A percentile compares a stretch with the other conserved stretches of the same genome.
These are phyloP conservation scores for Sinocyclocheilus anshuiensis DNA, from an alignment of 2,113 vertebrate genomes.

Conservation along the genomic window DNA sequence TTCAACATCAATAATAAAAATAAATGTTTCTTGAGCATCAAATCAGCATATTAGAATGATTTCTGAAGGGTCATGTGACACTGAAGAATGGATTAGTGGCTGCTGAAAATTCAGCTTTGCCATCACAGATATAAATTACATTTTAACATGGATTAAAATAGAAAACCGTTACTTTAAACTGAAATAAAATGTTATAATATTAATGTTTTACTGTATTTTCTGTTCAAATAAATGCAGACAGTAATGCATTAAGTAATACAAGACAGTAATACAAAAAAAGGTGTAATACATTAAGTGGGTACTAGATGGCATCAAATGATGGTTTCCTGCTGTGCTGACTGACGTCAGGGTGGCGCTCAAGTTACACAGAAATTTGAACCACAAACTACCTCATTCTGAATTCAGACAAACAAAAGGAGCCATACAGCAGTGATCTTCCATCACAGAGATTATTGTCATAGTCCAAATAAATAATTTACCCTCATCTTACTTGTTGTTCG, in stretches of 20 bases:
- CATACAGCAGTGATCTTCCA: background rate
- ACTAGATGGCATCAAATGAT: background rate
- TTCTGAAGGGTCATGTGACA: background rate
- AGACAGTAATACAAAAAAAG: too few relatives aligned
- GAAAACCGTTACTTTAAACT: background rate
- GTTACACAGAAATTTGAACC: slow-evolving; percentile 20
- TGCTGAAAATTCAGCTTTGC: background rate
- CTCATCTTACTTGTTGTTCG: background rate
- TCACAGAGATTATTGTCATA: background rate
- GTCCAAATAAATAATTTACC: background rate
- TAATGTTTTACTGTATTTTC: too few relatives aligned
- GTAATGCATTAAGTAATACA: too few relatives aligned
- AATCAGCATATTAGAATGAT: background rate
- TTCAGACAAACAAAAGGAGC: slow-evolving; percentile 9
- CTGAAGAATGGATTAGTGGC: background rate
- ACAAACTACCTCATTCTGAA: slow-evolving; percentile 1
- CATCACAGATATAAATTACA: background rate
- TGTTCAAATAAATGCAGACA: background rate
- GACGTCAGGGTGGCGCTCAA: background rate
- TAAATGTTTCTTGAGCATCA: background rate
- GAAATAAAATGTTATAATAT: too few relatives aligned
- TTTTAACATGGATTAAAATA: background rate
- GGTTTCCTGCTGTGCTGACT: background rate
- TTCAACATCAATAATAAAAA: background rate
- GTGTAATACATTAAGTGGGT: background rate